A percentile compares a stretch with the other conserved stretches of the same genome.
These are phyloP conservation scores for Bradypodion pumilum DNA, from an alignment of 2,797 vertebrate species.

Conservation along the genomic window DNA sequence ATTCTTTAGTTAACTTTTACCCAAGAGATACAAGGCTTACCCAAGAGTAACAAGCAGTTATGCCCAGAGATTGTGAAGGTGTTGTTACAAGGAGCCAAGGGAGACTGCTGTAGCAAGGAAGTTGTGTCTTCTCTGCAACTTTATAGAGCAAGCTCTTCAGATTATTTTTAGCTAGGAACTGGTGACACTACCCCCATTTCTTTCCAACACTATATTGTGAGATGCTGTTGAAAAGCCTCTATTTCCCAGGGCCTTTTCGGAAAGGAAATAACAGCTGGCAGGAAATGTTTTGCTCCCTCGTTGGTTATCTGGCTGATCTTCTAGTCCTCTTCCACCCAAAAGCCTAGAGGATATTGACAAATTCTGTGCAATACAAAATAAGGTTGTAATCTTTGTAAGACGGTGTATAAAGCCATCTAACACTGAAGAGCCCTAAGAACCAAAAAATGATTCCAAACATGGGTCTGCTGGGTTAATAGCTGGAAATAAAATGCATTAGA, in stretches of 20 bases:
- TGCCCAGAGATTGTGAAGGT: neutral
- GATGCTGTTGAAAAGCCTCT: neutral
- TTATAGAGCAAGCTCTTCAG: neutral
- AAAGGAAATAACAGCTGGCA: neutral
- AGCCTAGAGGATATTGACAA: slow-evolving; percentile 56
- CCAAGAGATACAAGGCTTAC: neutral
- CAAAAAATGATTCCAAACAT: slow-evolving; percentile 63
- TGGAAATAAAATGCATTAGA: slow-evolving; percentile 72
- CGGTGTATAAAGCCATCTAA: slow-evolving; percentile 35
- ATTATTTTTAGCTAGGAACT: neutral
- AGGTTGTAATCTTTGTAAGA: slow-evolving; percentile 51
- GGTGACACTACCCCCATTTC: rapidly evolving
- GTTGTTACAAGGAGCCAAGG: too few species aligned
- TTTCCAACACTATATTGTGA: neutral
- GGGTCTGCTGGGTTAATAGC: slow-evolving; percentile 79
- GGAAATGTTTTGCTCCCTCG: neutral
- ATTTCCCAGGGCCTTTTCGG: neutral
- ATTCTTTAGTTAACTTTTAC: neutral
- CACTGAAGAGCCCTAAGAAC: slow-evolving; percentile 50
- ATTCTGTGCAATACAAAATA: slow-evolving; percentile 51
- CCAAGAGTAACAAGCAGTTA: neutral
- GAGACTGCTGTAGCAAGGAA: neutral
- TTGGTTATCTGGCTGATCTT: slow-evolving; percentile 24
- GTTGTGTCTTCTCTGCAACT: neutral
- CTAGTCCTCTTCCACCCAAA: slow-evolving; percentile 35